Evolutionary conservation across 1,140 invertebrate species (phyloP).

Genomic region (Chrysoperla carnea): DNA sequence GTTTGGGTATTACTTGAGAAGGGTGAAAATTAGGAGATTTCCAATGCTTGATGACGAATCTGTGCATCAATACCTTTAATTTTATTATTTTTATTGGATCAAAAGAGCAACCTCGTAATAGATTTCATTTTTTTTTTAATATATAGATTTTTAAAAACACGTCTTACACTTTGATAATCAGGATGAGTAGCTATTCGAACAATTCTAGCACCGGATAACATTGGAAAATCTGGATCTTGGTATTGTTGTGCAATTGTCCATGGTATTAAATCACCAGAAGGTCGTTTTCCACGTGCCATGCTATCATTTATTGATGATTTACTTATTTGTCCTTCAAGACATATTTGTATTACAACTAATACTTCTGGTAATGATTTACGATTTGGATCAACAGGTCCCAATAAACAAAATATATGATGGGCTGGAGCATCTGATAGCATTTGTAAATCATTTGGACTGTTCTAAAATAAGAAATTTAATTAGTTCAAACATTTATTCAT

Average conservation of each 20-base stretch:
- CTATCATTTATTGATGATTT: constrained; percentile 59
- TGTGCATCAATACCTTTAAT: no score
- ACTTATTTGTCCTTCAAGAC: constrained; percentile 89
- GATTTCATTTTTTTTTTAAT: neutral
- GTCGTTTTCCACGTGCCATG: constrained; percentile 68
- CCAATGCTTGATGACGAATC: no score
- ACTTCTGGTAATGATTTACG: constrained; percentile 72
- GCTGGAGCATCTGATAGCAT: constrained; percentile 97
- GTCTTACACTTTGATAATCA: constrained; percentile 74
- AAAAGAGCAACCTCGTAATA: no score
- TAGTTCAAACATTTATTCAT: constrained; percentile 3
- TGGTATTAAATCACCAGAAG: constrained; percentile 92
- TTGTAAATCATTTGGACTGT: constrained; percentile 97
- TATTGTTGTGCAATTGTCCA: constrained; percentile 97
- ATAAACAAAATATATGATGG: constrained; percentile 90
- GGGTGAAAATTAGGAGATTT: no score
- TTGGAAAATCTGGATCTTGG: constrained; percentile 85
- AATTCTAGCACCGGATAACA: constrained; percentile 76
- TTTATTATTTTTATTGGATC: no score
- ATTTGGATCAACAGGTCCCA: constrained; percentile 65
- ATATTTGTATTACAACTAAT: constrained; percentile 82
- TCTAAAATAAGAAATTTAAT: constrained; percentile 33
- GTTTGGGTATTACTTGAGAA: no score
- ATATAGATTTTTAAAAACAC: neutral
- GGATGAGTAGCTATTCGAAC: constrained; percentile 97